These are phyloP conservation scores for Mastacembelus armatus DNA, from an alignment of 2,797 vertebrate species.

Conservation along the genomic window DNA sequence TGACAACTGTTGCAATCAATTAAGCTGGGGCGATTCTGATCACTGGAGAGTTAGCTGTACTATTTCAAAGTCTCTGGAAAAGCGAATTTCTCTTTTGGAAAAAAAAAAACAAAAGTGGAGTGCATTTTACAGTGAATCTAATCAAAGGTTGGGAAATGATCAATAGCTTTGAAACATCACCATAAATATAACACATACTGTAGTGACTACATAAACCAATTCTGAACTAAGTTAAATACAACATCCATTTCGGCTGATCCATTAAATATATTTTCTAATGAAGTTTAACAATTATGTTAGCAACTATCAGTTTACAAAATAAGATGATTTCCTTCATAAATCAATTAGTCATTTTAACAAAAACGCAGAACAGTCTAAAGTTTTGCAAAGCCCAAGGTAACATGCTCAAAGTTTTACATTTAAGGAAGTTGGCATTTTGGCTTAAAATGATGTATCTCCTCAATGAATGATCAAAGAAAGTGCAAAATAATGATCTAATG, in stretches of 20 bases:
- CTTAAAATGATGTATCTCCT: background rate
- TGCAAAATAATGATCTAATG: background rate
- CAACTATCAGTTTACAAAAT: background rate
- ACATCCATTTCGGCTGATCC: background rate
- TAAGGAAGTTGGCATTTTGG: background rate
- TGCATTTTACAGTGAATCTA: background rate
- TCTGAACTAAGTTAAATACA: background rate
- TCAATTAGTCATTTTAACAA: background rate
- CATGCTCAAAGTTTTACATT: background rate
- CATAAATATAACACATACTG: background rate
- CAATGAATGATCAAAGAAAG: background rate
- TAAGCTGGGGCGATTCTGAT: conserved; percentile 59
- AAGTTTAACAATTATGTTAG: too few species aligned
- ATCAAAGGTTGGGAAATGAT: background rate
- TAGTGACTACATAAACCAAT: background rate
- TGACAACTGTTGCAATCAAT: conserved; percentile 81
- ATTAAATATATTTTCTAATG: too few species aligned
- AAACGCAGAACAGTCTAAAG: background rate
- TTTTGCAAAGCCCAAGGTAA: too few species aligned
- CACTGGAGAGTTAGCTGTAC: conserved; percentile 41
- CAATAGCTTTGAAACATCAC: background rate
- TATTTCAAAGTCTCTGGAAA: conserved; percentile 22
- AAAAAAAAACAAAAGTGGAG: background rate
- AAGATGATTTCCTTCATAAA: background rate
- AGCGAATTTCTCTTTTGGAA: background rate